Evolutionary conservation across 2,888 invertebrate genomes (phyloP), one percentile per base, ranked within the genome.

Genomic region (Drosophila borborema): DNA sequence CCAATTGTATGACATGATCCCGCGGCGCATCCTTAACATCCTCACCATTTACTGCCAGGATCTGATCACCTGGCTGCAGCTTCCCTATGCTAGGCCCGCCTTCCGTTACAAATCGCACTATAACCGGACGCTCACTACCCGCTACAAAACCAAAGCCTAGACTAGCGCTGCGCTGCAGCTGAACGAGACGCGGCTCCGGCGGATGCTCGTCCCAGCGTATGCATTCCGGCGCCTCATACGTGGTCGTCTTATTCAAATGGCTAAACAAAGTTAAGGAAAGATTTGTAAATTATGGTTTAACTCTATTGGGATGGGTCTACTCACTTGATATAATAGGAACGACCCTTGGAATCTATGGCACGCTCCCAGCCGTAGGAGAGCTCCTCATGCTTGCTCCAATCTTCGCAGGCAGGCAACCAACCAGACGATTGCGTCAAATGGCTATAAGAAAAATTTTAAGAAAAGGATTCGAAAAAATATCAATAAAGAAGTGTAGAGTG

Each of bases 121-220:
- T 96, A 56, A 98, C 98, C 0, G 98, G 98, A 86, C 96, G 95
- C 93, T 98, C 98, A 43, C 97, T 97, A 16, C 98, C 98, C 1
- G 98, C 98, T n/a, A 98, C 98, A 93, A 98, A 98, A 2, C 98
- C 98, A 92, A 98, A 98, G 0, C 98, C 98, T 74, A 97, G 94
- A 64, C 96, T 96, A 0, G 96, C 94, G 82, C 97, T 96, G 49
- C 98, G 93, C 80, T 95, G 94, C 76, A 98, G 94, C 76, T 95
- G 95, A 66, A 97, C 96, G 60, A 96, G 94, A 14, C 98, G 94
- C 0, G 98, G 97, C 71, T 96, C 95, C 0, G 98, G 97, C 1
- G 96, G 96, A 63, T 96, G 95, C 64, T 92, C 92, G 85, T 97
- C 97, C 85, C 94, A 94, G 62, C 94, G 94, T 92, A 94, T 95